Evolutionary conservation across 2,113 vertebrate species (phyloP), one percentile per base, ranked within the genome.

Genomic region (Odontesthes bonariensis): DNA sequence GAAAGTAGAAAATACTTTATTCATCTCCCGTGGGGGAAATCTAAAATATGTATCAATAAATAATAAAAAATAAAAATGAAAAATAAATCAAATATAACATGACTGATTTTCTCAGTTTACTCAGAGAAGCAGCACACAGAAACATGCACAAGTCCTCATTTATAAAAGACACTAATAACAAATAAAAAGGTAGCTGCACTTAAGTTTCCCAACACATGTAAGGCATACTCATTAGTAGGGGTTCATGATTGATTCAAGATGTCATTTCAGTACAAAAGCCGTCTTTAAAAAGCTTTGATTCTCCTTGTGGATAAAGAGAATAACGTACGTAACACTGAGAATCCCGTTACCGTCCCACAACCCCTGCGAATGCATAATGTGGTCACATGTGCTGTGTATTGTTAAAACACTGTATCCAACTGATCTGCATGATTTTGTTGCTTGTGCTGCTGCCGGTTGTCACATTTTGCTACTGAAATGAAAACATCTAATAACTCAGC

Each of bases 401-500:
- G 22, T 27, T 33, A 65, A 69, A 56, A 32, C 47, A 40, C 47
- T 40, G 32, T 44, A 71, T 52, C 51, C 68, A 63, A 46, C 66
- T 63, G 84, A 79, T 31, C 0, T 53, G 51, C 38, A 35, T 66
- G 2, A 69, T 58, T 58, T 60, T 64, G 58, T 68, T 54, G 31
- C 59, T 63, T 33, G 49, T 16, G 0, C 49, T 54, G 19, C 56
- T 63, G 38, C 60, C 22, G 9, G 40, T 80, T 62, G 66, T 63
- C 38, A 44, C 31, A 33, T 59, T 85, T 60, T 63, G 51, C 61
- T 13, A 63, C 65, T 62, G 54, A 85, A 84, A 81, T 82, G 77
- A 83, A 87, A 90, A 84, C 56, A 67, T 86, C 75, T 73, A 64
- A 82, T 84, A 79, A 83, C 81, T 82, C 61, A 62, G 65, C 75